These are phyloP conservation scores for Coboldia fuscipes DNA, from an alignment of 1,140 invertebrate genomes.

Conservation along the genomic window DNA sequence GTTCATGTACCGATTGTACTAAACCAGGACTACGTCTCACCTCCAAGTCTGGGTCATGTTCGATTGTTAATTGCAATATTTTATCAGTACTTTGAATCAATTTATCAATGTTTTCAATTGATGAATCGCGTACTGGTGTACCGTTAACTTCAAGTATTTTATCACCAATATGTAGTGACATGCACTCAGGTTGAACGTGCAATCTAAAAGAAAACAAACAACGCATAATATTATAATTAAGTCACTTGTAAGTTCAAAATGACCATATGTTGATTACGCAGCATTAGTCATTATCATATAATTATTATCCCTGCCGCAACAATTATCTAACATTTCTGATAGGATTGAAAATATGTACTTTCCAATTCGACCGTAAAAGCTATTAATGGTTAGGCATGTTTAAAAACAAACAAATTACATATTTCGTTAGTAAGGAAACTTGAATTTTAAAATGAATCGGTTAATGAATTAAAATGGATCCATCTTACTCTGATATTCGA, in stretches of 20 bases:
- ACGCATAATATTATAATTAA: too few relatives aligned
- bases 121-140: slow-evolving; percentile 54
- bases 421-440: neutral
- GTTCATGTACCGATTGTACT: neutral
- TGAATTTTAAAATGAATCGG: too few relatives aligned
- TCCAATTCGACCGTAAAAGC: slow-evolving; percentile 10
- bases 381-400: neutral
- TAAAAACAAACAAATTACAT: neutral
- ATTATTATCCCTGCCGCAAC: too few relatives aligned
- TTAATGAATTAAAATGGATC: slow-evolving; percentile 6
- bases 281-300: too few relatives aligned
- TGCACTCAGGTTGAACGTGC: slow-evolving; percentile 55
- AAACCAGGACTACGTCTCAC: slow-evolving; percentile 10
- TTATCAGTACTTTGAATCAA: slow-evolving; percentile 48
- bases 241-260: too few relatives aligned
- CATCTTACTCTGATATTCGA: slow-evolving; percentile 36
- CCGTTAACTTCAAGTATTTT: slow-evolving; percentile 83
- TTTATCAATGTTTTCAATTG: slow-evolving; percentile 52
- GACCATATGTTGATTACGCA: too few relatives aligned
- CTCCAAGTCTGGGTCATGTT: slow-evolving; percentile 48
- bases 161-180: slow-evolving; percentile 75
- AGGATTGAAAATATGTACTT: slow-evolving; percentile 17
- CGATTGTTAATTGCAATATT: slow-evolving; percentile 55
- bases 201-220: slow-evolving; percentile 39
- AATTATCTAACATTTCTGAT: slow-evolving; percentile 16